Evolutionary conservation across 2,888 invertebrate species (phyloP).

Genomic region (Clunio marinus): DNA sequence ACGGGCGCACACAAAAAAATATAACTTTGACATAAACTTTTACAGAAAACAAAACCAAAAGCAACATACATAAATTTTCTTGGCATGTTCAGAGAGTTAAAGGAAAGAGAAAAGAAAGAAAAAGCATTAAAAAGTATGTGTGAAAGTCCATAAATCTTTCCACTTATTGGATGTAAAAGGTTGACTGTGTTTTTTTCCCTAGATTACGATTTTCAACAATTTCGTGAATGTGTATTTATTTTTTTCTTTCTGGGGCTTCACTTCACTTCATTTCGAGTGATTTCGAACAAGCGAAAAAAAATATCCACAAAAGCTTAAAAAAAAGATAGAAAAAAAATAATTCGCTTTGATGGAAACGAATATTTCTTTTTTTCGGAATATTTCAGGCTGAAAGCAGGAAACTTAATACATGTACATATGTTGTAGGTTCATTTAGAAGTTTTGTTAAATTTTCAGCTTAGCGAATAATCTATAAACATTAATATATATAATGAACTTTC

Average conservation of each 20-base stretch:
- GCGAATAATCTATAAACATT: too few species aligned
- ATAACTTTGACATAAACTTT: conserved; percentile 22
- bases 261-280: too few species aligned
- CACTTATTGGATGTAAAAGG: conserved; percentile 36
- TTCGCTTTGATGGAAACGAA: too few species aligned
- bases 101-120: neutral
- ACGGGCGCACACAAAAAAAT: neutral
- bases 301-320: neutral
- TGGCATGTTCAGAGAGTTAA: conserved; percentile 24
- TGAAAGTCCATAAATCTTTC: conserved; percentile 38
- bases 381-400: too few species aligned
- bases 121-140: conserved; percentile 30
- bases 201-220: conserved; percentile 39
- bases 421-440: too few species aligned
- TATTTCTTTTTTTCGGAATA: too few species aligned
- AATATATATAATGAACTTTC: too few species aligned
- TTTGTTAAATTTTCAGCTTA: too few species aligned
- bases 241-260: neutral
- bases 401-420: too few species aligned
- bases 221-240: conserved; percentile 12
- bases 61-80: conserved; percentile 36
- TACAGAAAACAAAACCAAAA: conserved; percentile 22
- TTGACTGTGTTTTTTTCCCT: conserved; percentile 30
- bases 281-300: neutral
- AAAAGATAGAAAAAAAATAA: too few species aligned